These are phyloP conservation scores for Subanguina moxae DNA, from an alignment of 1,140 invertebrate genomes.

Conservation along the genomic window DNA sequence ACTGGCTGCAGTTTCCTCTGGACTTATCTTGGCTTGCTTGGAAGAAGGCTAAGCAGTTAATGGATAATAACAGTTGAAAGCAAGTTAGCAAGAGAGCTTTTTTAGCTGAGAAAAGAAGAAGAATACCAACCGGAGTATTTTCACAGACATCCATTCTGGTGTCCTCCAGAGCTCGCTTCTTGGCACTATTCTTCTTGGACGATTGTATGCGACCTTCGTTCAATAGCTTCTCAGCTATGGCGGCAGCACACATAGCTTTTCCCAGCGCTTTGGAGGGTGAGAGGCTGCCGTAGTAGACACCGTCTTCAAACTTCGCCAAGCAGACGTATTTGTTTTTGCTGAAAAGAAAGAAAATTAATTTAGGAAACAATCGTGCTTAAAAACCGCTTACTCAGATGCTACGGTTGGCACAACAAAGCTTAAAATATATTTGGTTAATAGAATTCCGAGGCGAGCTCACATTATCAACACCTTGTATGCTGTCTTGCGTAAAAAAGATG, in stretches of 20 bases:
- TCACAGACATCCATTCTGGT: too few species aligned
- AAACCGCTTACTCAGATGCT: too few species aligned
- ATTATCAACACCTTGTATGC: not conserved
- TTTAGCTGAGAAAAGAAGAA: not conserved
- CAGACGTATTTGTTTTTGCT: conserved; percentile 1
- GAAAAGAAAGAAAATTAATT: not conserved
- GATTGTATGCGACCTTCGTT: not conserved
- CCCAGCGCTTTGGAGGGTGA: conserved; percentile 2
- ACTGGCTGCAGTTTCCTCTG: not conserved
- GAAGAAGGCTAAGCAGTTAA: conserved; percentile 2
- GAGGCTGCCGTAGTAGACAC: not conserved
- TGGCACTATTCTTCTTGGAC: not conserved
- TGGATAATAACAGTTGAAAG: conserved; percentile 5
- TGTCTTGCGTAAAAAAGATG: not conserved
- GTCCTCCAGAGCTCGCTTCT: not conserved
- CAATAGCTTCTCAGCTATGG: conserved; percentile 6
- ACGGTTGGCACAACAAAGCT: too few species aligned
- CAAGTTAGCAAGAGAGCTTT: not conserved
- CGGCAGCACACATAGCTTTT: conserved; percentile 1
- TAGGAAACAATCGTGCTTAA: too few species aligned
- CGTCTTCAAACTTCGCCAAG: conserved; percentile 4
- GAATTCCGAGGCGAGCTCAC: too few species aligned
- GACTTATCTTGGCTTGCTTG: conserved; percentile 1
- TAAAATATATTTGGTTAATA: too few species aligned
- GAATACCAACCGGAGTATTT: too few species aligned